Conservation (phyloP, 2,888 invertebrate species). For the Pardosa pseudoannulata region DNA sequence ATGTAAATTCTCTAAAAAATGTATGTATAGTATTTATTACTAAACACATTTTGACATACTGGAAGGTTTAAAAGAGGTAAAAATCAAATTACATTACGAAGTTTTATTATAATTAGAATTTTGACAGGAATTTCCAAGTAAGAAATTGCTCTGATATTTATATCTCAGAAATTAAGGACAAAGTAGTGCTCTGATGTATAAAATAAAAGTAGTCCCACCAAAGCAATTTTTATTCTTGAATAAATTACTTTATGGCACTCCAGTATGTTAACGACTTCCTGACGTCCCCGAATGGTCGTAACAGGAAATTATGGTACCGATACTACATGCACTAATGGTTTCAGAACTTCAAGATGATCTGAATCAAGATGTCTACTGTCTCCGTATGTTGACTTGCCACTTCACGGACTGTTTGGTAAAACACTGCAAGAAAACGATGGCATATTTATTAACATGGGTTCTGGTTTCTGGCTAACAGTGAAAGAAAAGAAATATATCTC, state of each 20-base stretch:
- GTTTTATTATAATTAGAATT: too few species aligned
- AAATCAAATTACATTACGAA: too few species aligned
- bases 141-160: too few species aligned
- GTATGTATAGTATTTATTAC: too few species aligned
- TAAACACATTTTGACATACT: too few species aligned
- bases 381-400: constrained; percentile 27
- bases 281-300: not conserved
- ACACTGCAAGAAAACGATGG: not conserved
- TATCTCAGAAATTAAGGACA: too few species aligned
- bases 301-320: not conserved
- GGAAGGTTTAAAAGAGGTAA: too few species aligned
- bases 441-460: constrained; percentile 21
- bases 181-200: not conserved
- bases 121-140: too few species aligned
- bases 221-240: not conserved
- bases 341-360: not conserved
- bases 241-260: not conserved
- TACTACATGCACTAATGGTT: not conserved
- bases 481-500: not conserved
- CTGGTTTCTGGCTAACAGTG: too few species aligned
- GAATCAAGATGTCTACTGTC: constrained; percentile 10
- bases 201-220: not conserved
- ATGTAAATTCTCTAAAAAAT: too few species aligned
- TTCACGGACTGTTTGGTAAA: constrained; percentile 22
- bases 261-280: not conserved